These are phyloP conservation scores for Aphis craccivora DNA, from an alignment of 1,140 invertebrate species.

Conservation along the genomic window DNA sequence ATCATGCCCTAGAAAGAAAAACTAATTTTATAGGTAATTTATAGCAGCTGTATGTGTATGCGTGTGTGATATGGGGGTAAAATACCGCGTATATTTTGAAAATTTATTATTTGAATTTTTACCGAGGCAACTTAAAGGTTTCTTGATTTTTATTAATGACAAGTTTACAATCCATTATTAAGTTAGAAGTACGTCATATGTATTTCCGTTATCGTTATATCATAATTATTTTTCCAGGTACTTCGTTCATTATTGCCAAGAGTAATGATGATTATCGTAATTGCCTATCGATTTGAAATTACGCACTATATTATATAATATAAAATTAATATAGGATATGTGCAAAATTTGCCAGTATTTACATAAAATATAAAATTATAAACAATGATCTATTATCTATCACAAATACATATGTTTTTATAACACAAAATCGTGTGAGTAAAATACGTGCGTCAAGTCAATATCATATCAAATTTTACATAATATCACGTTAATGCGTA, in stretches of 20 bases:
- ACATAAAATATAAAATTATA: background rate
- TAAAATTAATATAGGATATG: background rate
- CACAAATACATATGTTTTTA: background rate
- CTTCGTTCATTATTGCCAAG: background rate
- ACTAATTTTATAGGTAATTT: background rate
- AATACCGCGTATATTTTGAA: no score
- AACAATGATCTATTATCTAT: background rate
- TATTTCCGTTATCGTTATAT: no score
- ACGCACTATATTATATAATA: background rate
- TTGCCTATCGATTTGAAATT: background rate
- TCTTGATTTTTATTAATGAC: no score
- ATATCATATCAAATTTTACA: no score
- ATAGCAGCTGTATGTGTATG: background rate
- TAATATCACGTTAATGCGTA: background rate
- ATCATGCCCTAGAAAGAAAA: conserved; percentile 68
- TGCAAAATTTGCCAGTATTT: background rate
- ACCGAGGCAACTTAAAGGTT: no score
- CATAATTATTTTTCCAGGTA: no score
- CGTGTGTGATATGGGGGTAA: no score
- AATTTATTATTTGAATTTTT: no score
- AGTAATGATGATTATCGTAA: background rate
- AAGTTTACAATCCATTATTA: no score
- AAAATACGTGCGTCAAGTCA: no score
- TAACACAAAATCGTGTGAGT: background rate
- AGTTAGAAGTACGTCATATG: no score